Evolutionary conservation across 2,888 invertebrate genomes (phyloP).

Genomic region (Erebia palarica): DNA sequence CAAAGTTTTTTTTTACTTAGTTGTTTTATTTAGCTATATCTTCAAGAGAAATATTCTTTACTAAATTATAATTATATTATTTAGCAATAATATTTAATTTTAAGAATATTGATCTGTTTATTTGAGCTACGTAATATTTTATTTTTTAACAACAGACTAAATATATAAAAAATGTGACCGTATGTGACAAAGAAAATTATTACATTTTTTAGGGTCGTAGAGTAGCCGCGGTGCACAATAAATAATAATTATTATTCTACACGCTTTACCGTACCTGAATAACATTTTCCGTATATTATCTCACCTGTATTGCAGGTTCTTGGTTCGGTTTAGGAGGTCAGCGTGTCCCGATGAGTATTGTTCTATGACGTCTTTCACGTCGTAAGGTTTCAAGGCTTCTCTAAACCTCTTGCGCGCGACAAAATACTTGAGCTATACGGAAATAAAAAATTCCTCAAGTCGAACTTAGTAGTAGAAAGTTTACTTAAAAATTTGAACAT

Average conservation of each 20-base stretch:
- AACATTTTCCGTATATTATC: conserved; percentile 49
- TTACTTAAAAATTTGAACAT: neutral
- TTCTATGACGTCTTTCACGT: conserved; percentile 97
- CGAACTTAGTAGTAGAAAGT: conserved; percentile 30
- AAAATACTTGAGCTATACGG: conserved; percentile 91
- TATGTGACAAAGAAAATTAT: neutral
- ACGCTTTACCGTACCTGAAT: neutral
- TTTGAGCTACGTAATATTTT: too few species aligned
- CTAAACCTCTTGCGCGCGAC: conserved; percentile 95
- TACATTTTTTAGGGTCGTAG: neutral
- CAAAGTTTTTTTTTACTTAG: conserved; percentile 8
- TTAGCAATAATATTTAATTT: neutral
- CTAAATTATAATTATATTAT: neutral
- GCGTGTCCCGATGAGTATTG: conserved; percentile 95
- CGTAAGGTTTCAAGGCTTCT: conserved; percentile 95
- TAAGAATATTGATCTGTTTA: neutral
- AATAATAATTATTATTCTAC: neutral
- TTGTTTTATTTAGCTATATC: neutral
- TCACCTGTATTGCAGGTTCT: conserved; percentile 92
- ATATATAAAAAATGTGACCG: too few species aligned
- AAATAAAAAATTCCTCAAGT: conserved; percentile 64
- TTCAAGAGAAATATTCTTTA: neutral
- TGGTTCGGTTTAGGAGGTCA: conserved; percentile 93
- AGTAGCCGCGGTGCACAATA: conserved; percentile 6
- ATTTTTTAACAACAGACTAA: too few species aligned